A percentile compares a stretch with the other conserved stretches of the same genome.
Conservation (phyloP, 2,797 vertebrate genomes). For the Eulemur coronatus region DNA sequence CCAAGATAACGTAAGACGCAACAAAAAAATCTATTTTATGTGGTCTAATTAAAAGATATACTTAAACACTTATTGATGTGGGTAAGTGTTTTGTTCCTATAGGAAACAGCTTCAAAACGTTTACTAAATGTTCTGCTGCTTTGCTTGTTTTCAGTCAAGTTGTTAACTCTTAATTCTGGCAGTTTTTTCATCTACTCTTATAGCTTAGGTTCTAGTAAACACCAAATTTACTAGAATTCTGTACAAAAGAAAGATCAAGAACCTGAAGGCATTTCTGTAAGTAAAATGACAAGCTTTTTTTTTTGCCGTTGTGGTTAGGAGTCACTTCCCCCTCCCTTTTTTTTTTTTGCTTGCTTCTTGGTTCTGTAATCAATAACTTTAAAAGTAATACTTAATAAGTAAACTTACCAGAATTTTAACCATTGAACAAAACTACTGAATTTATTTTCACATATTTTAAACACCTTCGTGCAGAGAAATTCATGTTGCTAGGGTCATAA, state of each 20-base stretch:
- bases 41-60: background rate
- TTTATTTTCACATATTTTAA: conserved; percentile 22
- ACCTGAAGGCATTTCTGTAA: background rate
- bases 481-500: background rate
- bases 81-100: background rate
- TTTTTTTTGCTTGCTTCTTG: background rate
- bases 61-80: background rate
- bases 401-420: conserved; percentile 5
- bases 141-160: background rate
- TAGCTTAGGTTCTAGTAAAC: background rate
- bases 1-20: conserved; percentile 3
- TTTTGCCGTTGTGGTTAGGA: background rate
- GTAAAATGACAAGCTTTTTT: background rate
- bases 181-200: background rate
- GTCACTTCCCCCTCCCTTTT: background rate
- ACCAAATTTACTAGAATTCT: background rate
- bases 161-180: background rate
- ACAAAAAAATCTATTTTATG: background rate
- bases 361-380: background rate
- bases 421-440: background rate
- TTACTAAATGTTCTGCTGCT: background rate
- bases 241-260: background rate
- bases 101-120: background rate
- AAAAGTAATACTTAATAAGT: background rate
- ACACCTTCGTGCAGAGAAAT: background rate